A percentile compares a stretch with the other conserved stretches of the same genome.
Evolutionary conservation across 2,888 invertebrate genomes (phyloP).

Genomic region (Eumacrocentrus americanus): DNA sequence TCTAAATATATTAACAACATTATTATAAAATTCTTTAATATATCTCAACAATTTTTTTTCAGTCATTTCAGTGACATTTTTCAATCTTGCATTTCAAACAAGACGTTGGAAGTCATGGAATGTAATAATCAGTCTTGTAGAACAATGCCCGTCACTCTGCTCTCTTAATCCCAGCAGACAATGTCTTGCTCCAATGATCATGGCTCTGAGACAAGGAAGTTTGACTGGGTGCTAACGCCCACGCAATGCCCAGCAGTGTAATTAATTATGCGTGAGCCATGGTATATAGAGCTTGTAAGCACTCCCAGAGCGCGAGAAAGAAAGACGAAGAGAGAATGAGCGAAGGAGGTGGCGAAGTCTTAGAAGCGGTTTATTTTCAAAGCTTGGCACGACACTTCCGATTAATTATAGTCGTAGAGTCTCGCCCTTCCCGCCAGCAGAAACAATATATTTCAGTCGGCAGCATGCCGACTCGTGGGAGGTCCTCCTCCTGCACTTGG

Average conservation of each 20-base stretch:
- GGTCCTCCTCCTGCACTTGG: slow-evolving; percentile 25
- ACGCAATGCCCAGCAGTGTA: neutral
- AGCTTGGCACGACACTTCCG: slow-evolving; percentile 40
- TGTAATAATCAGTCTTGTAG: neutral
- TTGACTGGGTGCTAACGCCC: neutral
- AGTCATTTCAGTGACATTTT: too few relatives aligned
- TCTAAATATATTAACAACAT: too few relatives aligned
- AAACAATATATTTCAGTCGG: slow-evolving; percentile 39
- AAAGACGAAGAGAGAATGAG: neutral
- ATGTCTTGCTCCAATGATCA: neutral
- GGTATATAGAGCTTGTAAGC: slow-evolving; percentile 32
- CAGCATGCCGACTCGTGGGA: slow-evolving; percentile 36
- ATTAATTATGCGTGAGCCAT: slow-evolving; percentile 20
- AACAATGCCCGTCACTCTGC: neutral
- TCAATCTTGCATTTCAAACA: too few relatives aligned
- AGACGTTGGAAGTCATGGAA: too few relatives aligned
- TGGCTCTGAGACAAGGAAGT: neutral
- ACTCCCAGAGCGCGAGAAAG: slow-evolving; percentile 11
- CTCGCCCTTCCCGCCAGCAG: slow-evolving; percentile 28
- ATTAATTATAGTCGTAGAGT: slow-evolving; percentile 44
- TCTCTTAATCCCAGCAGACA: neutral
- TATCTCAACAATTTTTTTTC: too few relatives aligned
- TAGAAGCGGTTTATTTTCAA: slow-evolving; percentile 33
- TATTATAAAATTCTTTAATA: too few relatives aligned
- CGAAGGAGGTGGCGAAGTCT: slow-evolving; percentile 6